These are phyloP conservation scores for Mactromeris polynyma DNA, from an alignment of 2,888 invertebrate genomes.

Conservation along the genomic window DNA sequence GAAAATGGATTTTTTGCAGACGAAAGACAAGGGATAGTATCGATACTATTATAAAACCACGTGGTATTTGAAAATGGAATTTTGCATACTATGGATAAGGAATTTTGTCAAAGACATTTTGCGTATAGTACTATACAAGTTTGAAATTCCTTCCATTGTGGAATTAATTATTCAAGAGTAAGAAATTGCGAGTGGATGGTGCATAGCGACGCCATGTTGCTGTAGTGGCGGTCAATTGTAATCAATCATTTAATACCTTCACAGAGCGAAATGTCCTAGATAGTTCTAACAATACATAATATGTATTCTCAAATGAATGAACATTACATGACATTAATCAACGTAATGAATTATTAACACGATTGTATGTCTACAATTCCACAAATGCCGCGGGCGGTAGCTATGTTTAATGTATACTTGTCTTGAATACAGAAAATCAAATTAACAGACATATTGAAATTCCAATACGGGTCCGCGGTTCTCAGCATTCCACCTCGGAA, in stretches of 20 bases:
- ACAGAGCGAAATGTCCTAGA: neutral
- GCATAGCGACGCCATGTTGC: neutral
- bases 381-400: neutral
- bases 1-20: too few relatives aligned
- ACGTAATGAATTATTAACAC: neutral
- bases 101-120: too few relatives aligned
- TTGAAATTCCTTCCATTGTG: too few relatives aligned
- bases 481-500: neutral
- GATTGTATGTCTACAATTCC: neutral
- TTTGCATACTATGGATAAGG: too few relatives aligned
- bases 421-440: neutral
- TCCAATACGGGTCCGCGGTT: neutral
- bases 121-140: too few relatives aligned
- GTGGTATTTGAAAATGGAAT: too few relatives aligned
- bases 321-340: conserved; percentile 18
- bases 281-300: neutral
- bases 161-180: too few relatives aligned
- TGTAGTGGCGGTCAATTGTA: neutral
- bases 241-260: neutral
- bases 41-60: too few relatives aligned
- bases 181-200: too few relatives aligned
- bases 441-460: conserved; percentile 3
- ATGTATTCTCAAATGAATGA: neutral
- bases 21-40: too few relatives aligned
- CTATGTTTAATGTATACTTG: neutral